Evolutionary conservation across 1,140 invertebrate species (phyloP), one percentile per base, ranked within the genome.

Genomic region (Scaptomyza hsui): DNA sequence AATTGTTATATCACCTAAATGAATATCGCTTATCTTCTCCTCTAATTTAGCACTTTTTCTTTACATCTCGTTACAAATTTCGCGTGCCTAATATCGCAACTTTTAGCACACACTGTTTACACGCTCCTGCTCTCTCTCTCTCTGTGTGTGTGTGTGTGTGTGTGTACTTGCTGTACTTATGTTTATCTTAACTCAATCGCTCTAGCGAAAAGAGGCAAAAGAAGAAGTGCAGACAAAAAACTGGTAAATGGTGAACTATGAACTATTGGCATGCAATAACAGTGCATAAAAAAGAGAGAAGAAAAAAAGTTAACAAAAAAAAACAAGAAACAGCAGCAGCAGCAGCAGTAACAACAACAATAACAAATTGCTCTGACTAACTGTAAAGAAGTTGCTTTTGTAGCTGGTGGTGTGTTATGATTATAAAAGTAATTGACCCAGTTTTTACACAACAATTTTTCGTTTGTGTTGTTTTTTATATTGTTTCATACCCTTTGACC

Each of bases 351-450:
- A 2, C n/a, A 47, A 55, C 21, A 47, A 49, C n/a, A 44, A 48
- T 59, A 49, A 59, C 49, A 69, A 69, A 69, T 70, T 69, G 49
- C 24, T 69, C 24, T 52, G 59, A 61, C 26, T 48, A 68, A 51
- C 15, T 63, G 24, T 59, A 9, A n/a, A 59, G 39, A 45, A 73
- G 59, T 56, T 70, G 57, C 16, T 15, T 42, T 45, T 41, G 60
- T 52, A 39, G 68, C 52, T 55, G 26, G 6, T 29, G 26, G 39
- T 71, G 44, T 74, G 64, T 70, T 73, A 76, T 75, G 69, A 75
- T 75, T 75, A 75, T 75, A 65, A 51, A 55, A 72, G 73, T 72
- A 75, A 75, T 75, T 75, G 73, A 75, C 73, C 73, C 73, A 75
- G 72, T 72, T 75, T 75, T 51, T 19, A 41, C 29, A 67, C 29